Conservation (phyloP, 2,113 vertebrate genomes). For the Gasterosteus aculeatus region DNA sequence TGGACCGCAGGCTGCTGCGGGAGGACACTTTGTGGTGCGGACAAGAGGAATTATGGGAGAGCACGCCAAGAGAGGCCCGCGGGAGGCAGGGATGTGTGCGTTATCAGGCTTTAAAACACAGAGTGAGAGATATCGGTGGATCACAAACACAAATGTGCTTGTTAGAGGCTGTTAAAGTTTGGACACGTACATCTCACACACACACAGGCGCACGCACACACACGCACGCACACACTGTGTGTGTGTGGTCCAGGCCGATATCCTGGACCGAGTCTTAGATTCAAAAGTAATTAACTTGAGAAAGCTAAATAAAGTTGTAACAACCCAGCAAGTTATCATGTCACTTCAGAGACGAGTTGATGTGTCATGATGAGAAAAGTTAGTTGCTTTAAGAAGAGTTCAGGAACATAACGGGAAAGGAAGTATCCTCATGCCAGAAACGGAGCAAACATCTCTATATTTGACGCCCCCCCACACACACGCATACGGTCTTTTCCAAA, state of each 20-base stretch:
- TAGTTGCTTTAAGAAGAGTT: background rate
- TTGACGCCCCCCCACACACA: background rate
- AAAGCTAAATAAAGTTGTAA: background rate
- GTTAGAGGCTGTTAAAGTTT: slow-evolving; percentile 14
- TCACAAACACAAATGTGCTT: slow-evolving; percentile 33
- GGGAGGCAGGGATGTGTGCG: background rate
- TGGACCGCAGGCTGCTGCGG: slow-evolving; percentile 56
- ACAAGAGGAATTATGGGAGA: slow-evolving; percentile 70
- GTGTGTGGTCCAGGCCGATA: background rate
- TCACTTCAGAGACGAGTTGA: background rate
- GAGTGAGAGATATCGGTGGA: slow-evolving; percentile 25
- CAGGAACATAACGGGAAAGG: background rate
- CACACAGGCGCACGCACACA: background rate
- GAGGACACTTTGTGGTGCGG: slow-evolving; percentile 68
- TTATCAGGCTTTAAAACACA: slow-evolving; percentile 34
- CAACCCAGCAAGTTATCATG: background rate
- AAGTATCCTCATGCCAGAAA: background rate
- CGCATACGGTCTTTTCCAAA: background rate
- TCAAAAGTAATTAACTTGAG: background rate
- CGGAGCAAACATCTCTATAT: no score
- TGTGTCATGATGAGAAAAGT: background rate
- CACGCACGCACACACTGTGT: no score
- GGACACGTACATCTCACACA: background rate
- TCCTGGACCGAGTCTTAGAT: background rate
- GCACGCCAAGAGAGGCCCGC: slow-evolving; percentile 60